A percentile compares a stretch with the other conserved stretches of the same genome.
Evolutionary conservation across 1,140 invertebrate species (phyloP).

Genomic region (Pinna nobilis): DNA sequence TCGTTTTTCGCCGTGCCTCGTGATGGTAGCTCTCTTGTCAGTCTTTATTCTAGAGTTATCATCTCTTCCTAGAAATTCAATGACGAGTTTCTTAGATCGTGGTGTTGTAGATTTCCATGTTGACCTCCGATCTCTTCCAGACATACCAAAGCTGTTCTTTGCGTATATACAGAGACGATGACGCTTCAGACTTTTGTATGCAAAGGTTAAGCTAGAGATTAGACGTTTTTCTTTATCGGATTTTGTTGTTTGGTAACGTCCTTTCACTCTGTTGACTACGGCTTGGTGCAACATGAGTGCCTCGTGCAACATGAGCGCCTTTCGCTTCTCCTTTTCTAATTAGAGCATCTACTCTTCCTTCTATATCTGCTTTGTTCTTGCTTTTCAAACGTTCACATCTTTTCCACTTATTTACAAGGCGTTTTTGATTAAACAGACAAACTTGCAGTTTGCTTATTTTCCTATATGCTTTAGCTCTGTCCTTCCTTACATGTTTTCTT

Average conservation of each 20-base stretch:
- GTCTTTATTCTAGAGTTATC: constrained; percentile 34
- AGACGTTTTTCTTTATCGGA: background rate
- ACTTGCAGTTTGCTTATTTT: background rate
- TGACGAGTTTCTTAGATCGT: background rate
- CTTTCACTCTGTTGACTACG: background rate
- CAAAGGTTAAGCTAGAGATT: no score
- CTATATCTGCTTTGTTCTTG: background rate
- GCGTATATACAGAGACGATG: background rate
- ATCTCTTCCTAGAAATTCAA: constrained; percentile 25
- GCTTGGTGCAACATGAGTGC: background rate
- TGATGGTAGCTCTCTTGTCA: constrained; percentile 29
- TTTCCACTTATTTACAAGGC: background rate
- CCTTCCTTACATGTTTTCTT: background rate
- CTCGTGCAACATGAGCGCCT: background rate
- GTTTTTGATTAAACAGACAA: background rate
- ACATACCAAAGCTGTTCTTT: background rate
- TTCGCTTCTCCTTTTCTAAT: background rate
- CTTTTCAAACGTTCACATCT: background rate
- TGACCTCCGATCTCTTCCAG: background rate
- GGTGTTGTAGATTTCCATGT: background rate
- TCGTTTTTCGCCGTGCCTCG: constrained; percentile 20
- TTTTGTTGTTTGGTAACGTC: background rate
- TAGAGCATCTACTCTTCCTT: background rate
- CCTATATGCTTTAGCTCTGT: constrained; percentile 14
- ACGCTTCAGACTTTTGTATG: background rate